Evolutionary conservation across 2,888 invertebrate genomes (phyloP).

Genomic region (Trissonchulus latispiculum): DNA sequence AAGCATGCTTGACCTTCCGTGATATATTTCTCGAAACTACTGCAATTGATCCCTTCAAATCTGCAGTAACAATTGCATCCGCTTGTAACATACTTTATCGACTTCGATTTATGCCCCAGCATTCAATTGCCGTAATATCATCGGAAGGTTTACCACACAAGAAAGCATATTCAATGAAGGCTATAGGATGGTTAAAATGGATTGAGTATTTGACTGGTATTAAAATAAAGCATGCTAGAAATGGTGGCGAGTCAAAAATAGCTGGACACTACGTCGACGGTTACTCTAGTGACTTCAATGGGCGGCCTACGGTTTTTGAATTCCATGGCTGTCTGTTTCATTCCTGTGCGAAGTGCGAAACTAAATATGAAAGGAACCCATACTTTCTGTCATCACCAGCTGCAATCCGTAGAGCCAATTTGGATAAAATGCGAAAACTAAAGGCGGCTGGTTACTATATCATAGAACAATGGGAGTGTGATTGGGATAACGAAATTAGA

Average conservation of each 20-base stretch:
- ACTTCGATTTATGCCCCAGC: not conserved
- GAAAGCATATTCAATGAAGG: not conserved
- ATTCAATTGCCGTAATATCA: not conserved
- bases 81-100: not conserved
- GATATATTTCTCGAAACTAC: not conserved
- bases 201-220: not conserved
- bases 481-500: too few relatives aligned
- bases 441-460: too few relatives aligned
- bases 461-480: too few relatives aligned
- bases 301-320: constrained; percentile 23
- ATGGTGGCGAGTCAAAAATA: constrained; percentile 25
- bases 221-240: constrained; percentile 6
- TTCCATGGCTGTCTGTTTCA: constrained; percentile 32
- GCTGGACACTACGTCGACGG: constrained; percentile 27
- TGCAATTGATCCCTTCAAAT: constrained; percentile 24
- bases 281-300: not conserved
- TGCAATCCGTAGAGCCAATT: too few relatives aligned
- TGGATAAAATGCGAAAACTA: too few relatives aligned
- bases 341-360: too few relatives aligned
- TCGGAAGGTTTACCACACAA: not conserved
- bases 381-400: too few relatives aligned
- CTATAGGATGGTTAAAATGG: not conserved
- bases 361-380: too few relatives aligned
- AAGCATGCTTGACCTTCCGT: not conserved
- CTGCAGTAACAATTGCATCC: constrained; percentile 26